Evolutionary conservation across 2,113 vertebrate genomes (phyloP).

Genomic region (Seriola dumerili): DNA sequence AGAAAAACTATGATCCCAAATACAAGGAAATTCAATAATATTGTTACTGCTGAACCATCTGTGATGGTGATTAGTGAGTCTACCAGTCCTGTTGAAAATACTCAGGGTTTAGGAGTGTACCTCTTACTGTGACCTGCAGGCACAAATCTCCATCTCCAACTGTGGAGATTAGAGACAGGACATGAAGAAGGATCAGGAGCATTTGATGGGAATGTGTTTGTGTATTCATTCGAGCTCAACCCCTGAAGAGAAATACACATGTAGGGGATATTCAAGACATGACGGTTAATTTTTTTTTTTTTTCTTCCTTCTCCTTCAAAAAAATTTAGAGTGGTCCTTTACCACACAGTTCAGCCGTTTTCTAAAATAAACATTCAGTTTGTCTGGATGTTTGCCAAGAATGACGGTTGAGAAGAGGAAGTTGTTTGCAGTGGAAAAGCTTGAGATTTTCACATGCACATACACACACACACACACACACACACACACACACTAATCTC

Average conservation of each 20-base stretch:
- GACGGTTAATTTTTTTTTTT: neutral
- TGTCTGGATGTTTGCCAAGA: constrained; percentile 41
- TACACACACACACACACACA: constrained; percentile 1
- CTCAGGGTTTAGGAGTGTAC: neutral
- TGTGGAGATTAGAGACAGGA: constrained; percentile 38
- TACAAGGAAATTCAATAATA: neutral
- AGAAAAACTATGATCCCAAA: neutral
- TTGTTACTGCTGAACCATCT: no score
- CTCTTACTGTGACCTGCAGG: constrained; percentile 22
- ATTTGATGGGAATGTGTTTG: constrained; percentile 46
- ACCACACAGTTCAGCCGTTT: constrained; percentile 23
- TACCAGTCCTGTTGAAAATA: neutral
- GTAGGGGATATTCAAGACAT: constrained; percentile 15
- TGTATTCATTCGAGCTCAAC: constrained; percentile 29
- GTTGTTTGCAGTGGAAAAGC: constrained; percentile 34
- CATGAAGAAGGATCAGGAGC: constrained; percentile 7
- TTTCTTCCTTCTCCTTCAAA: neutral
- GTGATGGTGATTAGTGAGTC: no score
- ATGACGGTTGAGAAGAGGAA: constrained; percentile 31
- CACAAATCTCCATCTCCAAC: constrained; percentile 24
- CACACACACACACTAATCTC: neutral
- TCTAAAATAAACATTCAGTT: constrained; percentile 50
- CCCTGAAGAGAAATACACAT: constrained; percentile 47
- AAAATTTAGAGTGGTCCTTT: constrained; percentile 41
- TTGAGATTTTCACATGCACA: neutral